Conservation (phyloP, 1,140 invertebrate genomes). For the Aphelenchoides fujianensis region DNA sequence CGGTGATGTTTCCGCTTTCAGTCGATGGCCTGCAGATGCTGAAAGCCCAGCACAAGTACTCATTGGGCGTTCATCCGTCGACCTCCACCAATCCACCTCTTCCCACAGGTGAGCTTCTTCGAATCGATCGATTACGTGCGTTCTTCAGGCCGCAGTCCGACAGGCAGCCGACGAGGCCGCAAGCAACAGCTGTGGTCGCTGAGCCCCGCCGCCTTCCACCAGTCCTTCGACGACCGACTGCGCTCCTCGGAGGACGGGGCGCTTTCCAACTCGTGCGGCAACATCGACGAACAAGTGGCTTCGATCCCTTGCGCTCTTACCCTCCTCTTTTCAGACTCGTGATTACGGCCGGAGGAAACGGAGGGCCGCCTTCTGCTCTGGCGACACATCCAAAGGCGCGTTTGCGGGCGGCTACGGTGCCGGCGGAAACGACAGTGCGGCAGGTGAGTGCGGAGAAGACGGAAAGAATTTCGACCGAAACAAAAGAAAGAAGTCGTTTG, state of each 20-base stretch:
- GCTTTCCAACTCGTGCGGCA: slow-evolving; percentile 50
- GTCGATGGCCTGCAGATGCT: slow-evolving; percentile 7
- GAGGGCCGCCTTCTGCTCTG: slow-evolving; percentile 38
- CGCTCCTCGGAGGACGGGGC: neutral
- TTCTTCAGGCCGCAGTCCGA: slow-evolving; percentile 23
- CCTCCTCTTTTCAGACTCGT: slow-evolving; percentile 23
- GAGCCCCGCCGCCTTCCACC: slow-evolving; percentile 42
- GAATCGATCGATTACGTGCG: slow-evolving; percentile 10
- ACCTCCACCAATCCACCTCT: slow-evolving; percentile 6
- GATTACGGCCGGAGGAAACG: slow-evolving; percentile 28
- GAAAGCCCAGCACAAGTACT: slow-evolving; percentile 12
- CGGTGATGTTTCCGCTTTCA: neutral
- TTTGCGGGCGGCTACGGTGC: slow-evolving; percentile 30
- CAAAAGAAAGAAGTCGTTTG: neutral
- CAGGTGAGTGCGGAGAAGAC: too few relatives aligned
- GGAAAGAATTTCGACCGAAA: slow-evolving; percentile 3
- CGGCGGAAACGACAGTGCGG: slow-evolving; percentile 25
- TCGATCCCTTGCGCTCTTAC: neutral
- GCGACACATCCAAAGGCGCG: slow-evolving; percentile 24
- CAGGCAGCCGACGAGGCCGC: slow-evolving; percentile 8
- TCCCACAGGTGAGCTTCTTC: slow-evolving; percentile 12
- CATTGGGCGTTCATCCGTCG: neutral
- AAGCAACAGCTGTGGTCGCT: slow-evolving; percentile 37
- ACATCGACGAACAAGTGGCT: slow-evolving; percentile 40
- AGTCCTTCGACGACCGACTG: slow-evolving; percentile 46